These are phyloP conservation scores for Rhinogobio ventralis DNA, from an alignment of 2,797 vertebrate genomes.

Conservation along the genomic window DNA sequence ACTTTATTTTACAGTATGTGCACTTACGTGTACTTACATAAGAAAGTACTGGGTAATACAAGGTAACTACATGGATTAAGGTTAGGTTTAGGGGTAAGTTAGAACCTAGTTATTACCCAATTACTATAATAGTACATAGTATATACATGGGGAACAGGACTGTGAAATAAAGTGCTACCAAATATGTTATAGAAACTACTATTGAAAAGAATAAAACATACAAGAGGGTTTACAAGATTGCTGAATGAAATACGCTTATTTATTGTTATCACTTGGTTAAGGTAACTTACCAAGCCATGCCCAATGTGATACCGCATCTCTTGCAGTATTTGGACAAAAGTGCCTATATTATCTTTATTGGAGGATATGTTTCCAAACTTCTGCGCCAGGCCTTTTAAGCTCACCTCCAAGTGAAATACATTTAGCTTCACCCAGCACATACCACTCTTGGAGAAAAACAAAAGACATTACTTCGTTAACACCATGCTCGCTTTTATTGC, in stretches of 20 bases:
- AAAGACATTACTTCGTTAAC: not conserved
- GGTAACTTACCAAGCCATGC: conserved; percentile 47
- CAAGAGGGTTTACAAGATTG: too few relatives aligned
- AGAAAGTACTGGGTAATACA: not conserved
- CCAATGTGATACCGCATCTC: conserved; percentile 74
- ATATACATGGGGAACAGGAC: too few relatives aligned
- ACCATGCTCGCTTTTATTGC: not conserved
- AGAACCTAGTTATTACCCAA: not conserved
- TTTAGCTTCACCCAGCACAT: conserved; percentile 84
- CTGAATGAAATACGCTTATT: not conserved
- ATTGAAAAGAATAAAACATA: not conserved
- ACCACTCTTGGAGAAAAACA: conserved; percentile 68
- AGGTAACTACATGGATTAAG: not conserved
- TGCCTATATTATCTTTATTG: conserved; percentile 79
- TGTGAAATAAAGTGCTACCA: too few relatives aligned
- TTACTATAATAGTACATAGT: too few relatives aligned
- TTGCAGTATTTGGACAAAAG: conserved; percentile 78
- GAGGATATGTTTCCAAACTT: conserved; percentile 85
- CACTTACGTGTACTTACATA: too few relatives aligned
- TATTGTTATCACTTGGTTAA: not conserved
- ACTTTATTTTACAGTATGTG: not conserved
- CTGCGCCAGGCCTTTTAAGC: conserved; percentile 76
- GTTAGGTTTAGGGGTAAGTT: not conserved
- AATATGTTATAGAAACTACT: not conserved
- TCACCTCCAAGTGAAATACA: conserved; percentile 78